Evolutionary conservation across 2,888 invertebrate species (phyloP), one percentile per base, ranked within the genome.

Genomic region (Odontothrips loti): DNA sequence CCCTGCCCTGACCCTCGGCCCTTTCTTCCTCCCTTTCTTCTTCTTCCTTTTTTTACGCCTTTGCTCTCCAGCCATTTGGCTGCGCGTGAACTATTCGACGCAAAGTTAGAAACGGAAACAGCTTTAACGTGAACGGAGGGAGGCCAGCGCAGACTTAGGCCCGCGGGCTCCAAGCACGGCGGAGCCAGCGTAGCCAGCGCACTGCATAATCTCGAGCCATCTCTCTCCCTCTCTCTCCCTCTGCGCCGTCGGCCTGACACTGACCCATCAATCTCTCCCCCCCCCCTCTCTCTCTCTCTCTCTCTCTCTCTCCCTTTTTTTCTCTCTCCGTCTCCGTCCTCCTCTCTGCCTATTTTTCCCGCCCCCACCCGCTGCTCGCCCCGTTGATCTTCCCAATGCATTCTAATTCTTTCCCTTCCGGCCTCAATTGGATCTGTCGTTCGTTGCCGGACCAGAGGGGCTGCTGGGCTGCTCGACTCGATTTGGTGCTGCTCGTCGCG

Each of bases 361-460:
- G 20, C 58, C 15, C 58, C 15, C 51, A 15, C 51, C 6, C 51
- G 6, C 51, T 51, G 58, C 58, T 58, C 58, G 58, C n/a, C 20
- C 58, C 58, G 68, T 27, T 75, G 68, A 75, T 75, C 68, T 75
- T 23, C 68, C 68, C 68, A 75, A 75, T 75, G 68, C 68, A 75
- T 75, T 75, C 68, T 75, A 75, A 75, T 75, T 75, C 68, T 75
- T 75, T 75, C 68, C 68, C 68, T 75, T 27, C 68, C 68, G n/a
- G 58, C 58, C 58, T 17, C 58, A 75, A 75, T 75, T 75, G 68
- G 68, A 75, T 75, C 68, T 75, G 68, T 75, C 68, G 68, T 27
- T 75, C 20, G 58, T 17, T 17, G 58, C 58, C 58, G 58, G 34
- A 43, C 34, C 34, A 43, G 34, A 6, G 6, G 34, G 34, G 34